These are phyloP conservation scores for Scopus umbretta DNA, from an alignment of 2,113 vertebrate genomes.

Conservation along the genomic window DNA sequence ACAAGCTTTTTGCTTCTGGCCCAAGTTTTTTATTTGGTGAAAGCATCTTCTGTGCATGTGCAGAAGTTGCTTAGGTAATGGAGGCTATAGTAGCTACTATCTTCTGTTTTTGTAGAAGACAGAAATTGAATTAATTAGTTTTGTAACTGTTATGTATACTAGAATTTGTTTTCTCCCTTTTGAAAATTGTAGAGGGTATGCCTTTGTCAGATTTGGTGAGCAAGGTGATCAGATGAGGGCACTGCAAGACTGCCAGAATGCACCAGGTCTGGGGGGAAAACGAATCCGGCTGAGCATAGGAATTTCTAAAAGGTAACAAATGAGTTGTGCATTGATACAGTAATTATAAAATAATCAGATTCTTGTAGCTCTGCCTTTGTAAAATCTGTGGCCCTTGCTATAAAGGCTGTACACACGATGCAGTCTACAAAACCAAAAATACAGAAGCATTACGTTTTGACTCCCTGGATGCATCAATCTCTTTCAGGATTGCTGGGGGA, in stretches of 20 bases:
- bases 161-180: conserved; percentile 56
- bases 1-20: conserved; percentile 1
- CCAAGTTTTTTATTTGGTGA: background rate
- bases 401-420: background rate
- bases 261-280: conserved; percentile 84
- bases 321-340: conserved; percentile 12
- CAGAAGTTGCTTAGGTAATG: background rate
- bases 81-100: background rate
- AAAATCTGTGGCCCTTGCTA: background rate
- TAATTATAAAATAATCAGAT: background rate
- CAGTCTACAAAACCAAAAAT: background rate
- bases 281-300: conserved; percentile 87
- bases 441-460: background rate
- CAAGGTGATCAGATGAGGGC: conserved; percentile 92
- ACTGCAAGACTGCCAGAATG: conserved; percentile 89
- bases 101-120: background rate
- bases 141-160: conserved; percentile 48
- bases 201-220: conserved; percentile 88
- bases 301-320: conserved; percentile 84
- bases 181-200: conserved; percentile 83
- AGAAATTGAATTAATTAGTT: background rate
- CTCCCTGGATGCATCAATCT: background rate
- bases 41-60: background rate
- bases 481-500: background rate
- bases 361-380: background rate